These are phyloP conservation scores for Allochrocebus solatus DNA, from an alignment of 2,797 vertebrate genomes.

Conservation along the genomic window DNA sequence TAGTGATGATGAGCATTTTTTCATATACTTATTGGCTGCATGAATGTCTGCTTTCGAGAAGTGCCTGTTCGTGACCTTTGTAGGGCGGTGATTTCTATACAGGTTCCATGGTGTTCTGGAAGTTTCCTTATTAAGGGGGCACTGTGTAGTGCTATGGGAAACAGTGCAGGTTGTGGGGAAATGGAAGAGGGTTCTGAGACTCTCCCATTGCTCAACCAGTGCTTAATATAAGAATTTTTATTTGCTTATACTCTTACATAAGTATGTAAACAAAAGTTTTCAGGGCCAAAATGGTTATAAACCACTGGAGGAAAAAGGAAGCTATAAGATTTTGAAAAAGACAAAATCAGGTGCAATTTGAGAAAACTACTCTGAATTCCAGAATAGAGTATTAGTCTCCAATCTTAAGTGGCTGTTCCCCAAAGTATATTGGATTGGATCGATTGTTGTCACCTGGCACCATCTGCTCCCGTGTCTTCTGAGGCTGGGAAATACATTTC, in stretches of 20 bases:
- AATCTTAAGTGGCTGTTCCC: neutral
- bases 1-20: too few species aligned
- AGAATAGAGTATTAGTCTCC: neutral
- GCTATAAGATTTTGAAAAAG: neutral
- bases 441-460: neutral
- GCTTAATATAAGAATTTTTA: neutral
- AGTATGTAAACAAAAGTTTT: neutral
- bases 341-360: neutral
- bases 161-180: too few species aligned
- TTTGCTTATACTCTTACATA: neutral
- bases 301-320: neutral
- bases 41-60: too few species aligned
- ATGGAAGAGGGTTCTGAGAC: neutral
- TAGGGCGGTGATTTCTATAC: neutral
- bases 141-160: neutral
- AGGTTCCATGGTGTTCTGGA: neutral
- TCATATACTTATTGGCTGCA: too few species aligned
- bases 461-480: neutral
- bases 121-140: neutral
- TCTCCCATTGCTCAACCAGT: neutral
- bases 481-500: neutral
- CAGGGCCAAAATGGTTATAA: neutral
- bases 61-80: neutral
- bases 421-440: neutral
- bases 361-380: neutral